Conservation (phyloP, 2,888 invertebrate species). For the Malthinus flaveolus region DNA sequence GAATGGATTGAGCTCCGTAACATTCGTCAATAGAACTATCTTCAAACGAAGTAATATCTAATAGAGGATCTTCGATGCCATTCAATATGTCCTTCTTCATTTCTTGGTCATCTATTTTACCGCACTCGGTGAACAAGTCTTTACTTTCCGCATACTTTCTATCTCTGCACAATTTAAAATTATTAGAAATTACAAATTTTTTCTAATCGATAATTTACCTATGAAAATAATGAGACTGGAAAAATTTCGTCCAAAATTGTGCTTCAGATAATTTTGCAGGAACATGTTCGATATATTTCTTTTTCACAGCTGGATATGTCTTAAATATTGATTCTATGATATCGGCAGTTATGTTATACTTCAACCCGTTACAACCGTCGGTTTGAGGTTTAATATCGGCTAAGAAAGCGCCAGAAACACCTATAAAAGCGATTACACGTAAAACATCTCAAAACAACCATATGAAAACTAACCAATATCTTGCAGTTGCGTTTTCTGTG, state of each 20-base stretch:
- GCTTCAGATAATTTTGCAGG: constrained; percentile 93
- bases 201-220: constrained; percentile 55
- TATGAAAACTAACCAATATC: constrained; percentile 69
- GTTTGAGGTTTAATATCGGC: constrained; percentile 97
- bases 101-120: constrained; percentile 89
- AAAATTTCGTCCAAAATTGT: constrained; percentile 99
- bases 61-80: constrained; percentile 78
- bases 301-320: constrained; percentile 97
- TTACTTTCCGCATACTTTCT: constrained; percentile 87
- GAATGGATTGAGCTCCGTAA: constrained; percentile 60
- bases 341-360: constrained; percentile 96
- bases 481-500: constrained; percentile 74
- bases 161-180: constrained; percentile 58
- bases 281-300: constrained; percentile 95
- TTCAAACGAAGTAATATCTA: constrained; percentile 83
- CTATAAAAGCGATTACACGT: constrained; percentile 50
- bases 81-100: constrained; percentile 75
- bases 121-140: constrained; percentile 97
- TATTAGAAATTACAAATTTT: background rate
- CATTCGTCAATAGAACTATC: constrained; percentile 71
- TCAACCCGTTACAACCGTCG: constrained; percentile 94
- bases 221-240: constrained; percentile 99
- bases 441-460: too few species aligned
- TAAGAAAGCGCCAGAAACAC: constrained; percentile 75
- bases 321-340: constrained; percentile 98